Evolutionary conservation across 1,140 invertebrate species (phyloP), one percentile per base, ranked within the genome.

Genomic region (Liolophura sinensis): DNA sequence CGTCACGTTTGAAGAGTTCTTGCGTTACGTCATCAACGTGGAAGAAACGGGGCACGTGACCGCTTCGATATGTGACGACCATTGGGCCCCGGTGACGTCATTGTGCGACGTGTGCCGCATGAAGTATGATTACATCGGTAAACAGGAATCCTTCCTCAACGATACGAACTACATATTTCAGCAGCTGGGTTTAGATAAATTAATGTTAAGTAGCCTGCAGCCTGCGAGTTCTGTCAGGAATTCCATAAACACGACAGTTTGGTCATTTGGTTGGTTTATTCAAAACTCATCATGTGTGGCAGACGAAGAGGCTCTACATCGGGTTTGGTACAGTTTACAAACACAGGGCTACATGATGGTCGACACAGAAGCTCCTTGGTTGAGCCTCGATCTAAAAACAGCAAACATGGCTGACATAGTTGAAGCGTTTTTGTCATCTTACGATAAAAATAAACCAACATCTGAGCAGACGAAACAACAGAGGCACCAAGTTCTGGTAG

Each of bases 81-180:
- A 75, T 58, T 75, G 74, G 74, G 50, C 58, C 25, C 67, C 72
- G 12, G 56, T 67, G 16, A 60, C 52, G 22, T 50, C 68, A 51
- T 40, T 69, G n/a, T 75, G 71, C 62, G 66, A 69, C 57, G 69
- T 70, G 0, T 75, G 74, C 50, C 1, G 24, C 16, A 68, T 70
- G 20, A 61, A 66, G 14, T 68, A 67, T 6, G 31, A 73, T 52
- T n/a, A 70, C 18, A 67, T 75, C 18, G 72, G 67, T 4, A 75
- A 75, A 47, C 68, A 72, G 18, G 74, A 75, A 60, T 70, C 74
- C 0, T 75, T 73, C 46, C 20, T 52, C 1, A 15, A 54, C 0
- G 74, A 75, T 48, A 48, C 64, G 6, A 59, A 50, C 24, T 69
- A 65, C 31, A 47, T 65, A 6, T 46, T 74, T 11, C 49, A 64